Percentiles rank a stretch among this genome's conserved stretches.
phyloP scores from a whole-genome alignment of 2,888 invertebrate genomes.

The Siphlonurus alternatus region DNA sequence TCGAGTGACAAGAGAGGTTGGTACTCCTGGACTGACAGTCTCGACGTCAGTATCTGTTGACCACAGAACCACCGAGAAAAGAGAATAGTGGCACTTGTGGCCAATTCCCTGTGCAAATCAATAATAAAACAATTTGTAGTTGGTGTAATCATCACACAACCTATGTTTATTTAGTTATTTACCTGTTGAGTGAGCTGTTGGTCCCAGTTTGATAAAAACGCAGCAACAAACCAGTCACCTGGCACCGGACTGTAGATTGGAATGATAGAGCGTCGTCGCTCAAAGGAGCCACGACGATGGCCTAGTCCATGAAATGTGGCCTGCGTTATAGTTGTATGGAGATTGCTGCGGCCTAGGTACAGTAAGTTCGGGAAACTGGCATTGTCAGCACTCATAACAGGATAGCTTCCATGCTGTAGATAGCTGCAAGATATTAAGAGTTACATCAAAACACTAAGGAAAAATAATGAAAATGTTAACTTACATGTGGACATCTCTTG shows the following conservation, averaged over 20 bases:
- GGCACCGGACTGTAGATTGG: constrained; percentile 29
- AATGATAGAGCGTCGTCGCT: constrained; percentile 26
- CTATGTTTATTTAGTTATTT: too few relatives aligned
- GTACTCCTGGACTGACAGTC: constrained; percentile 25
- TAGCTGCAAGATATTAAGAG: constrained; percentile 23
- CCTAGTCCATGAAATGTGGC: not conserved
- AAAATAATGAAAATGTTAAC: too few relatives aligned
- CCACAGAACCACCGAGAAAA: constrained; percentile 33
- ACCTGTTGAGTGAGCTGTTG: constrained; percentile 31
- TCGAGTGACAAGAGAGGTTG: constrained; percentile 22
- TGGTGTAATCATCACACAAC: too few relatives aligned
- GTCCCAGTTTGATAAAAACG: constrained; percentile 30
- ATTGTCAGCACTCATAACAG: constrained; percentile 32
- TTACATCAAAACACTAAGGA: constrained; percentile 1
- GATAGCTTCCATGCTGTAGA: constrained; percentile 36
- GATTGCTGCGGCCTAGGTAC: constrained; percentile 22
- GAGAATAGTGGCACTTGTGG: constrained; percentile 30
- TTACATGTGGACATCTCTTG: constrained; percentile 29
- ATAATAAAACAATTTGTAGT: not conserved
- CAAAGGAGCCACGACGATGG: constrained; percentile 19
- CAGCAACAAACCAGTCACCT: constrained; percentile 33
- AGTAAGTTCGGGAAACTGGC: constrained; percentile 29
- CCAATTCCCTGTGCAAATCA: constrained; percentile 25
- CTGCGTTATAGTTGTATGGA: constrained; percentile 19
- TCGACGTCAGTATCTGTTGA: constrained; percentile 25